Percentiles rank a stretch among this genome's conserved stretches.
Evolutionary conservation across 2,888 invertebrate species (phyloP).

Genomic region (Eupithecia pulchellata): DNA sequence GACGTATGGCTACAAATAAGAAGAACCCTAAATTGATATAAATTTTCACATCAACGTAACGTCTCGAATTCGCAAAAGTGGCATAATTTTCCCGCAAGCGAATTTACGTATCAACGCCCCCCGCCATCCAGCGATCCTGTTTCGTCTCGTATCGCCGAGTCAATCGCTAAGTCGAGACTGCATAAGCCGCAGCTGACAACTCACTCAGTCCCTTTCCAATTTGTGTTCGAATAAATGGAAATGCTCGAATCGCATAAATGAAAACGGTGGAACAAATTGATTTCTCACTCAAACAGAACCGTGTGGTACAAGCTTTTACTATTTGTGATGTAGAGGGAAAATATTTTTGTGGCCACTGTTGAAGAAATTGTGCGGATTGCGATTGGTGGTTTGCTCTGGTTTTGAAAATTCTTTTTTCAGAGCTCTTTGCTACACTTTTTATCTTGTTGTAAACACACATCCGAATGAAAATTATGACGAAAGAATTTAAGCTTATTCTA

Average conservation of each 20-base stretch:
- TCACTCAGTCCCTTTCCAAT: constrained; percentile 81
- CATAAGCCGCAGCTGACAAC: constrained; percentile 82
- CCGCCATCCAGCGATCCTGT: constrained; percentile 54
- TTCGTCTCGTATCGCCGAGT: constrained; percentile 53
- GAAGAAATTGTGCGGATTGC: constrained; percentile 35
- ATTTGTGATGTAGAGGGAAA: constrained; percentile 53
- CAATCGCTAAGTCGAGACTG: constrained; percentile 69
- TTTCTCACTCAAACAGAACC: constrained; percentile 82
- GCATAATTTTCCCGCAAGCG: constrained; percentile 43
- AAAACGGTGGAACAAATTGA: constrained; percentile 83
- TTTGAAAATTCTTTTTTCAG: constrained; percentile 2
- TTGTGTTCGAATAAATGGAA: constrained; percentile 82
- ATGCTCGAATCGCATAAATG: constrained; percentile 80
- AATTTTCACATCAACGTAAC: constrained; percentile 26
- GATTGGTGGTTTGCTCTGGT: constrained; percentile 3
- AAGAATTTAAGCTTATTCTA: neutral
- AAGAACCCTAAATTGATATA: constrained; percentile 11
- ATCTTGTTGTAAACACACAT: neutral
- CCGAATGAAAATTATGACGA: neutral
- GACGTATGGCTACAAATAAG: constrained; percentile 2
- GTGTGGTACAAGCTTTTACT: constrained; percentile 61
- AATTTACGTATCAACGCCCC: constrained; percentile 52
- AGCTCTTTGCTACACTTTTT: neutral
- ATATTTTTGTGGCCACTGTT: constrained; percentile 45
- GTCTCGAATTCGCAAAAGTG: constrained; percentile 39